Conservation (phyloP, 2,113 vertebrate species). For the Festucalex cinctus region DNA sequence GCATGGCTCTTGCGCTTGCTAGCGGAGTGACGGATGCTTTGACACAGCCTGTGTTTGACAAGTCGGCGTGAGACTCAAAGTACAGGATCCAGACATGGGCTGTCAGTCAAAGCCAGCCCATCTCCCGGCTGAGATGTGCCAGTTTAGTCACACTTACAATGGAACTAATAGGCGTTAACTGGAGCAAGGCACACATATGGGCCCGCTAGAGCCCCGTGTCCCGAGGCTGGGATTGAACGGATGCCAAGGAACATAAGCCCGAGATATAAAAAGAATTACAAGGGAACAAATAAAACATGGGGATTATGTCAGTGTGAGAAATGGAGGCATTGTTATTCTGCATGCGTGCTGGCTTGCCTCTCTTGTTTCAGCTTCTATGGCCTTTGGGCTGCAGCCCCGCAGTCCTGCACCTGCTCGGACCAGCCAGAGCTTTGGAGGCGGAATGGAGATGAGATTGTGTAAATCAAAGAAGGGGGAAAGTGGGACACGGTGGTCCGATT, state of each 20-base stretch:
- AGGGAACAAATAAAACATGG: constrained; percentile 72
- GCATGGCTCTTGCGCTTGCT: constrained; percentile 42
- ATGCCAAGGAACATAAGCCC: constrained; percentile 72
- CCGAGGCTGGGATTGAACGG: constrained; percentile 65
- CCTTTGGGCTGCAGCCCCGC: constrained; percentile 49
- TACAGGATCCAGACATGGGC: constrained; percentile 69
- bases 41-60: constrained; percentile 68
- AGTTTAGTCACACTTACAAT: constrained; percentile 72
- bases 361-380: constrained; percentile 55
- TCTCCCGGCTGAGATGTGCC: constrained; percentile 64
- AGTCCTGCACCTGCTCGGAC: constrained; percentile 57
- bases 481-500: constrained; percentile 38
- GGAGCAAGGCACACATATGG: constrained; percentile 69
- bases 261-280: constrained; percentile 73
- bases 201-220: constrained; percentile 58
- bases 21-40: constrained; percentile 62
- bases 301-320: constrained; percentile 73
- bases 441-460: constrained; percentile 38
- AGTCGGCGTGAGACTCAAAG: constrained; percentile 60
- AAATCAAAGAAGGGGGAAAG: constrained; percentile 35
- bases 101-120: constrained; percentile 67
- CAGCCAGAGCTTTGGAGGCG: constrained; percentile 52
- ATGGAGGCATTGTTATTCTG: constrained; percentile 60
- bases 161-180: constrained; percentile 72
- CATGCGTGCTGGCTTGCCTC: constrained; percentile 53